A percentile compares a stretch with the other conserved stretches of the same genome.
Evolutionary conservation across 2,888 invertebrate genomes (phyloP).

Genomic region (Chydorus sphaericus): DNA sequence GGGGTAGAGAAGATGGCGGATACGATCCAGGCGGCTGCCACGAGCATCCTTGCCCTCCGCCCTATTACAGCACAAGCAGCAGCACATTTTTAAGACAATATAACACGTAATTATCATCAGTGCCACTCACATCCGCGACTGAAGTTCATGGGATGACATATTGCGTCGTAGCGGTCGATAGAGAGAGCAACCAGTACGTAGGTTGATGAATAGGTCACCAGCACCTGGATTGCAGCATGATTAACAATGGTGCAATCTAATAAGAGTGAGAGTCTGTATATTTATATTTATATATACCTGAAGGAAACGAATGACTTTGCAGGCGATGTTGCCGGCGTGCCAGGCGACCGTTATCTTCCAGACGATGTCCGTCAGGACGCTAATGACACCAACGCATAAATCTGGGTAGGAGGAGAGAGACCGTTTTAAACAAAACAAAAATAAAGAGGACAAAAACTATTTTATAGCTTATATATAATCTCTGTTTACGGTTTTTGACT

Average conservation of each 20-base stretch:
- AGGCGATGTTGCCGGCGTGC: constrained; percentile 75
- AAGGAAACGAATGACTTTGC: constrained; percentile 69
- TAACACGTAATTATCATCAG: not conserved
- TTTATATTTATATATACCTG: too few relatives aligned
- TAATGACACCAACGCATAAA: constrained; percentile 71
- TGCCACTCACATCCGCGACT: constrained; percentile 74
- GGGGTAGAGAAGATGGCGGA: constrained; percentile 70
- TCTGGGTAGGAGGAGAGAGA: too few relatives aligned
- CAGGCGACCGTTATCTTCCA: constrained; percentile 80
- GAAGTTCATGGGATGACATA: constrained; percentile 89
- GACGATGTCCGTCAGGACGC: constrained; percentile 75
- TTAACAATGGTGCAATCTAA: not conserved
- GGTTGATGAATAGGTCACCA: constrained; percentile 82
- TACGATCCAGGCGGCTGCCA: constrained; percentile 65
- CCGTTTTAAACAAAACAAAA: too few relatives aligned
- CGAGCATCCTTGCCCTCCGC: constrained; percentile 65
- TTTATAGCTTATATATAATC: too few relatives aligned
- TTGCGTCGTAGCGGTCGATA: constrained; percentile 84
- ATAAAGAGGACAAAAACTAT: too few relatives aligned
- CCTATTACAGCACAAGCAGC: too few relatives aligned
- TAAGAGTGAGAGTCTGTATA: not conserved
- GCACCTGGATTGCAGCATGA: too few relatives aligned
- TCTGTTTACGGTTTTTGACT: too few relatives aligned
- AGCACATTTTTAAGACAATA: too few relatives aligned
- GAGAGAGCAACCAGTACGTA: constrained; percentile 83